Evolutionary conservation across 1,140 invertebrate genomes (phyloP), one percentile per base, ranked within the genome.

Genomic region (Drosophila insularis): DNA sequence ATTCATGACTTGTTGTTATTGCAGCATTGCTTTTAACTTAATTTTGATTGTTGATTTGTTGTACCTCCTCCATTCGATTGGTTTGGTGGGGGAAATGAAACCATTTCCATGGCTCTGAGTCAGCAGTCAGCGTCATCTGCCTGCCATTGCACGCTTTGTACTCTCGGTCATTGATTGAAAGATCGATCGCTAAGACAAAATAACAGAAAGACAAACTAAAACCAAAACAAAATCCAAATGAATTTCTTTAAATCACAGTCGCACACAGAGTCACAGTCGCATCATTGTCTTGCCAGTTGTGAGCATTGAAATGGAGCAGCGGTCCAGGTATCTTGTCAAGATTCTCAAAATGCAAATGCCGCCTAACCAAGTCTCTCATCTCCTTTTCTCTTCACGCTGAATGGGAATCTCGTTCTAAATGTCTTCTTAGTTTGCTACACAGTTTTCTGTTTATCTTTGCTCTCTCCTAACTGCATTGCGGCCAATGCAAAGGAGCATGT

Each of bases 171-270:
- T 90, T 90, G 89, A 90, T 90, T 90, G 89, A 90, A 90, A 90
- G 89, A 90, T 90, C 89, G 89, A 89, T 90, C 72, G 84, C 70
- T 80, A 71, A 87, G 84, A 87, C 84, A 87, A 87, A 87, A 73
- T 65, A 66, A 46, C 14, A 46, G 17, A 46, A 46, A 46, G 2
- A 17, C 11, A 50, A 50, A 46, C 10, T 14, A 1, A 46, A 46
- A 10, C 14, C 7, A 46, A 46, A 46, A 46, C 5, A 46, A 13
- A 46, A 46, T 19, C 61, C 55, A 89, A 90, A 90, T 90, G 87
- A 90, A 90, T 87, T 90, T 89, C 63, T 70, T 78, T 65, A 64
- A 73, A 43, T 68, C 59, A 56, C 62, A 59, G 67, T 58, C 35
- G 67, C 43, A 54, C 61, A 69, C 71, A 56, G 63, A 76, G 60